These are phyloP conservation scores for Poecilia latipinna DNA, from an alignment of 2,113 vertebrate genomes.

Conservation along the genomic window DNA sequence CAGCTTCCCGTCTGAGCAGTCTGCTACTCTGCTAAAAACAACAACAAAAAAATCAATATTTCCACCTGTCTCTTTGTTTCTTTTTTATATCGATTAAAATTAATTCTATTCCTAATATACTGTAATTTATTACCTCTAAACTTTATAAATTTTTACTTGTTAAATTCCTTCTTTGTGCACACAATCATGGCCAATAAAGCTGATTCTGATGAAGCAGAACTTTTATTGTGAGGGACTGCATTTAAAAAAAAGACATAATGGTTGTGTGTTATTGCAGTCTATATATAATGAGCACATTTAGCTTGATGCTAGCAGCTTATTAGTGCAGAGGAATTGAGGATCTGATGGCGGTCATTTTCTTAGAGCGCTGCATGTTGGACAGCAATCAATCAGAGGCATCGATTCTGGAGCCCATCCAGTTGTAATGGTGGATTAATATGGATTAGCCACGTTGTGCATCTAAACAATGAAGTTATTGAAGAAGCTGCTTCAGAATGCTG, in stretches of 20 bases:
- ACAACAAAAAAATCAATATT: too few species aligned
- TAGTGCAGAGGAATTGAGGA: conserved; percentile 14
- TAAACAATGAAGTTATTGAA: conserved; percentile 53
- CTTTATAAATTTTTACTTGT: too few species aligned
- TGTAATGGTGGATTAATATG: conserved; percentile 71
- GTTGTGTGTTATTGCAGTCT: not conserved
- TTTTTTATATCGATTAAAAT: too few species aligned
- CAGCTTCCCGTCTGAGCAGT: too few species aligned
- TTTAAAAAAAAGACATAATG: not conserved
- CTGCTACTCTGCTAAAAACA: too few species aligned
- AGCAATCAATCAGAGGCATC: conserved; percentile 67
- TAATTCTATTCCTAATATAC: too few species aligned
- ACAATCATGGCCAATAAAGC: too few species aligned
- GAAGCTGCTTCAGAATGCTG: conserved; percentile 38
- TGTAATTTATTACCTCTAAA: too few species aligned
- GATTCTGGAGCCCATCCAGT: conserved; percentile 61
- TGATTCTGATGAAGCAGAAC: too few species aligned
- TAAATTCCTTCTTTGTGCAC: too few species aligned
- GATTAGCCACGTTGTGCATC: conserved; percentile 64
- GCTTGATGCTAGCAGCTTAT: conserved; percentile 18
- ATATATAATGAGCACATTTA: not conserved
- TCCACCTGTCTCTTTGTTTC: too few species aligned
- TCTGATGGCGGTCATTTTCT: conserved; percentile 40
- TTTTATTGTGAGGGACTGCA: not conserved
- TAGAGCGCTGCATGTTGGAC: conserved; percentile 44